A percentile compares a stretch with the other conserved stretches of the same genome.
These are phyloP conservation scores for Drosophila melanogaster DNA, from an alignment of 1,140 invertebrate species.

Conservation along the genomic window Release_6_plus_ISO1_MT NT_033777.3:12364501-12365000, in stretches of 20 bases:
- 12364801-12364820: no score
- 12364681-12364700: background rate
- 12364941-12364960: slow-evolving; percentile 86
- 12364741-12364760: no score
- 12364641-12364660: slow-evolving; percentile 2
- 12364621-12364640: background rate
- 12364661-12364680: background rate
- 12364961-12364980: slow-evolving; percentile 89
- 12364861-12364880: no score
- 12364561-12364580: slow-evolving; percentile 70
- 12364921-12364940: slow-evolving; percentile 61
- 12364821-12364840: no score
- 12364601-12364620: no score
- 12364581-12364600: slow-evolving; percentile 32
- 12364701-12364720: no score
- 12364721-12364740: no score
- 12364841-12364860: no score
- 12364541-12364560: slow-evolving; percentile 69
- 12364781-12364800: no score
- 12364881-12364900: no score
- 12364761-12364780: no score
- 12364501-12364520: slow-evolving; percentile 61
- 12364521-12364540: slow-evolving; percentile 72
- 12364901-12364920: slow-evolving; percentile 24
- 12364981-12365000: slow-evolving; percentile 90